These are phyloP conservation scores for Stylophora pistillata DNA, from an alignment of 64 coral and sea anemone genomes.

Conservation along the genomic window DNA sequence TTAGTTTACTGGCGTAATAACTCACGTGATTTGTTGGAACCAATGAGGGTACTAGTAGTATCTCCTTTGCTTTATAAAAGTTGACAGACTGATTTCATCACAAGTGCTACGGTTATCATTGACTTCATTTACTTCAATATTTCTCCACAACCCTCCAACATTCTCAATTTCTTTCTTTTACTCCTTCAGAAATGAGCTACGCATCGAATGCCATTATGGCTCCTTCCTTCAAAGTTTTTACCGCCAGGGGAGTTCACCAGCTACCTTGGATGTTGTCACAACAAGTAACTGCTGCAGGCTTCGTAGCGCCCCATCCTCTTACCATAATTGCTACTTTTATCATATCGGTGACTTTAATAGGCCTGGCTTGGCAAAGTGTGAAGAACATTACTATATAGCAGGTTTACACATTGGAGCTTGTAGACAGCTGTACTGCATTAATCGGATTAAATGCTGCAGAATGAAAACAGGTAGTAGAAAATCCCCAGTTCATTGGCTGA, in stretches of 20 bases:
- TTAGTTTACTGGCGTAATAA: too few relatives aligned
- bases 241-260: not conserved
- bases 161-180: not conserved
- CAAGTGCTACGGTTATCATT: too few relatives aligned
- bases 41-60: too few relatives aligned
- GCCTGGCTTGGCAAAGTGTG: not conserved
- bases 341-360: not conserved
- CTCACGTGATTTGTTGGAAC: too few relatives aligned
- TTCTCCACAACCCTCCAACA: too few relatives aligned
- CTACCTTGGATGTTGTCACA: not conserved
- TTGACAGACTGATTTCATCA: too few relatives aligned
- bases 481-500: too few relatives aligned
- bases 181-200: not conserved
- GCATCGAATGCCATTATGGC: not conserved
- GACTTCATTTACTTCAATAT: too few relatives aligned
- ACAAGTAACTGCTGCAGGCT: not conserved
- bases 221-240: not conserved
- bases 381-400: not conserved
- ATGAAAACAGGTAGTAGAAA: not conserved
- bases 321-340: not conserved
- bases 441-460: not conserved
- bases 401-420: not conserved
- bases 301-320: not conserved
- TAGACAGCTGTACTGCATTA: slow-evolving; percentile 2
- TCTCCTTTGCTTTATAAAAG: too few relatives aligned